Percentiles rank a stretch among this genome's conserved stretches.
phyloP scores from a whole-genome alignment of 2,797 vertebrate genomes.

The Cossypha caffra region DNA sequence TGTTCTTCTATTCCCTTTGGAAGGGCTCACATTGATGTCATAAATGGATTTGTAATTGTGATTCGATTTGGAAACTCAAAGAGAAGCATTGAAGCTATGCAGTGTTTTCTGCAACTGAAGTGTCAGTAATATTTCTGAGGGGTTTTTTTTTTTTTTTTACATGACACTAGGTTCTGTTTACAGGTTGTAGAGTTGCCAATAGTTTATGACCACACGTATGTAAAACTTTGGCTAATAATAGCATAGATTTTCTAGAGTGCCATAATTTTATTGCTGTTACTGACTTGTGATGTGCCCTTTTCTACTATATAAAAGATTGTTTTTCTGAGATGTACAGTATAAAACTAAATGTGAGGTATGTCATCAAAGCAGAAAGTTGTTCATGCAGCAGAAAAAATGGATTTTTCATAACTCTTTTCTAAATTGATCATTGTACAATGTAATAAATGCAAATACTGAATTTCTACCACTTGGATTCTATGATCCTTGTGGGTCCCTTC shows the following conservation, averaged over 20 bases:
- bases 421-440: not conserved
- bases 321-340: not conserved
- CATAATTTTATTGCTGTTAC: not conserved
- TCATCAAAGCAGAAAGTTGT: constrained; percentile 1
- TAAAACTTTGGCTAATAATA: constrained; percentile 3
- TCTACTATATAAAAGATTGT: not conserved
- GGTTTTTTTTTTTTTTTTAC: not conserved
- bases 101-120: constrained; percentile 53
- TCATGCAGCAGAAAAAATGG: not conserved
- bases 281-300: not conserved
- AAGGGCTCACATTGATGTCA: constrained; percentile 69
- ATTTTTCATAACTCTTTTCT: not conserved
- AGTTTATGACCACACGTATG: not conserved
- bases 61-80: constrained; percentile 67
- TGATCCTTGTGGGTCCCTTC: not conserved
- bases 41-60: constrained; percentile 70
- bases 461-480: not conserved
- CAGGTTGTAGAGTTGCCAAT: not conserved
- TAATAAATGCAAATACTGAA: not conserved
- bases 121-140: constrained; percentile 39
- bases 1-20: constrained; percentile 72
- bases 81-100: constrained; percentile 37
- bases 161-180: not conserved
- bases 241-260: not conserved
- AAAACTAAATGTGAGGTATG: not conserved